phyloP scores from a whole-genome alignment of 2,797 vertebrate species.

The Sandelia bainsii region DNA sequence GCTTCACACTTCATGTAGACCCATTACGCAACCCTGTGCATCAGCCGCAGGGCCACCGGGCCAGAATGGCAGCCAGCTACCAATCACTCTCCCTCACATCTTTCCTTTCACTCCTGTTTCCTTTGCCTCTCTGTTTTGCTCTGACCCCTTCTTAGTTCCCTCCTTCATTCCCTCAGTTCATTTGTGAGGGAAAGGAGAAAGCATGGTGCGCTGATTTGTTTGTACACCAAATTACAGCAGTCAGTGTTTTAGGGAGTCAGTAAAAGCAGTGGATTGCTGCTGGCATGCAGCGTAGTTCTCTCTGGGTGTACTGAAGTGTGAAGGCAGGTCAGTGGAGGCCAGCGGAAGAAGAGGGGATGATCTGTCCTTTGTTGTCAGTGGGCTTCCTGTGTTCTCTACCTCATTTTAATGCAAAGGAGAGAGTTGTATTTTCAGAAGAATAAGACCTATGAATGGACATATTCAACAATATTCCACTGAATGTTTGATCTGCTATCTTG shows the following conservation, averaged over 20 bases:
- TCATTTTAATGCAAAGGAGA: slow-evolving; percentile 60
- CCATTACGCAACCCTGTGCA: slow-evolving; percentile 75
- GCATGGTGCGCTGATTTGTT: slow-evolving; percentile 41
- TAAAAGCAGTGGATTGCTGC: slow-evolving; percentile 56
- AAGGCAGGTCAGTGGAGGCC: slow-evolving; percentile 71
- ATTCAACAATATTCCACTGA: slow-evolving; percentile 12
- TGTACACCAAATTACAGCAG: slow-evolving; percentile 51
- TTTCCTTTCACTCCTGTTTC: slow-evolving; percentile 30
- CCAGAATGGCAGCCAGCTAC: slow-evolving; percentile 63
- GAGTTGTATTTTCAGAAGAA: slow-evolving; percentile 39
- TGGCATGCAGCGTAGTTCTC: slow-evolving; percentile 52
- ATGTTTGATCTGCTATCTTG: slow-evolving; percentile 39
- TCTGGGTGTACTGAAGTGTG: slow-evolving; percentile 60
- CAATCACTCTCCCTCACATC: slow-evolving; percentile 52
- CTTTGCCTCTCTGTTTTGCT: slow-evolving; percentile 32
- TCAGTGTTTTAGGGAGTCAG: slow-evolving; percentile 35
- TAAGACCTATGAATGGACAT: slow-evolving; percentile 12
- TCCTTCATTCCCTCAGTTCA: slow-evolving; percentile 11
- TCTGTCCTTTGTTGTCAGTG: slow-evolving; percentile 71
- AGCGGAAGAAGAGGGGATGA: slow-evolving; percentile 63
- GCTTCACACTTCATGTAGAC: slow-evolving; percentile 68
- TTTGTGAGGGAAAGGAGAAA: slow-evolving; percentile 45
- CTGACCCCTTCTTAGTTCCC: slow-evolving; percentile 7
- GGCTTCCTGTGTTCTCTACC: slow-evolving; percentile 49
- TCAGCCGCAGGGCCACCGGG: slow-evolving; percentile 67